Conservation (phyloP, 2,797 vertebrate species). For the Coendou prehensilis region DNA sequence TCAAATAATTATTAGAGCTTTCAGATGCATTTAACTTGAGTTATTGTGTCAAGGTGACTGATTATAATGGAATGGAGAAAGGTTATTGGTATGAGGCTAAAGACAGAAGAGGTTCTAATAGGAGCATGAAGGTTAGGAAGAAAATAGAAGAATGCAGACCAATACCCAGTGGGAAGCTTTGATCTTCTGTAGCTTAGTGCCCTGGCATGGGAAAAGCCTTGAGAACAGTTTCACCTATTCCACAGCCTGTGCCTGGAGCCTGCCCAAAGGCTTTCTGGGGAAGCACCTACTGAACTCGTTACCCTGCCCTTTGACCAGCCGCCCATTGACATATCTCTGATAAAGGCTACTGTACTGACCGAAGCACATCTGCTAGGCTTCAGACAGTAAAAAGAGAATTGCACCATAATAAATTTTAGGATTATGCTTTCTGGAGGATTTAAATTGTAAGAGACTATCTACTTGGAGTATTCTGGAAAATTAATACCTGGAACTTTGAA, state of each 20-base stretch:
- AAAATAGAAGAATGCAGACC: neutral
- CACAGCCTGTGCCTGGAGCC: neutral
- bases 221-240: neutral
- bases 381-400: neutral
- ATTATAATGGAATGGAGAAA: neutral
- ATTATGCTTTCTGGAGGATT: neutral
- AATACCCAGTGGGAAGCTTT: neutral
- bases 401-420: neutral
- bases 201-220: neutral
- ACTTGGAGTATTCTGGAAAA: conserved; percentile 8
- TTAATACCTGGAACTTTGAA: conserved; percentile 23
- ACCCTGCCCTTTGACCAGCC: neutral
- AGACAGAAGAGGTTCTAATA: neutral
- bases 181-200: neutral
- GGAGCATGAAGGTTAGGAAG: neutral
- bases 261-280: neutral
- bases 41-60: neutral
- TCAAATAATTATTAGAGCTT: conserved; percentile 38
- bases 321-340: neutral
- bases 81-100: neutral
- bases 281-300: neutral
- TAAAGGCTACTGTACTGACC: neutral
- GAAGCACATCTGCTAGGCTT: neutral
- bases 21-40: neutral
- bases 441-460: neutral